Percentiles rank a stretch among this genome's conserved stretches.
phyloP scores from a whole-genome alignment of 2,797 vertebrate genomes.

The Crocodylus rhombifer region DNA sequence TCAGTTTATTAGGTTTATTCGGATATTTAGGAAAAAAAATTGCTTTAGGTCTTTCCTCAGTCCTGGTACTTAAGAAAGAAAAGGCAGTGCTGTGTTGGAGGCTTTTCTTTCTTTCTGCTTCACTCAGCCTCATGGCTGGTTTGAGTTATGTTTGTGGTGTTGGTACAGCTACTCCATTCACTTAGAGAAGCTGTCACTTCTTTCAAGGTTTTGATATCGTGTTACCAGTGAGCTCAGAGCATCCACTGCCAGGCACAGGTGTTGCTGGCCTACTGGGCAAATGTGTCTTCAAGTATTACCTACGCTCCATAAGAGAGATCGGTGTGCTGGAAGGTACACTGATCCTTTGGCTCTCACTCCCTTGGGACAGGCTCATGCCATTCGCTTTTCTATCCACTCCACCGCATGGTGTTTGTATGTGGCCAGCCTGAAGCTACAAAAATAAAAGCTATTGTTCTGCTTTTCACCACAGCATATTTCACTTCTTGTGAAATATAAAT shows the following conservation, averaged over 20 bases:
- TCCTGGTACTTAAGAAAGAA: background rate
- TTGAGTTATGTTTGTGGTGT: background rate
- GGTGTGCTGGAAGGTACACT: background rate
- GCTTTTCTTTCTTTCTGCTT: background rate
- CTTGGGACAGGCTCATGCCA: background rate
- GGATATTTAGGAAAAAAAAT: background rate
- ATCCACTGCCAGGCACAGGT: background rate
- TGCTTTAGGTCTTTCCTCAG: background rate
- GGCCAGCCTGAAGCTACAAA: background rate
- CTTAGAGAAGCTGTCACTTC: background rate
- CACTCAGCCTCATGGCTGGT: background rate
- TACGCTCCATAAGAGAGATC: background rate
- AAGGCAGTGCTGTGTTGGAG: background rate
- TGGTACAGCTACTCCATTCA: background rate
- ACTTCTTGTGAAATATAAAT: background rate
- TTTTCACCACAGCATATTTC: background rate
- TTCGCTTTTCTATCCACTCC: background rate
- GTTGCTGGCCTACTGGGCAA: background rate
- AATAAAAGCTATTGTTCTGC: rapidly evolving
- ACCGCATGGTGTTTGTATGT: rapidly evolving
- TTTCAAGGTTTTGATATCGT: background rate
- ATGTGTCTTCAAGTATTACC: background rate
- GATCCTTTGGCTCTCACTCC: background rate
- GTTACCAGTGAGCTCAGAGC: background rate
- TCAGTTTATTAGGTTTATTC: too few relatives aligned